Evolutionary conservation across 2,888 invertebrate species (phyloP), one percentile per base, ranked within the genome.

Genomic region (Epsilonema sp.): DNA sequence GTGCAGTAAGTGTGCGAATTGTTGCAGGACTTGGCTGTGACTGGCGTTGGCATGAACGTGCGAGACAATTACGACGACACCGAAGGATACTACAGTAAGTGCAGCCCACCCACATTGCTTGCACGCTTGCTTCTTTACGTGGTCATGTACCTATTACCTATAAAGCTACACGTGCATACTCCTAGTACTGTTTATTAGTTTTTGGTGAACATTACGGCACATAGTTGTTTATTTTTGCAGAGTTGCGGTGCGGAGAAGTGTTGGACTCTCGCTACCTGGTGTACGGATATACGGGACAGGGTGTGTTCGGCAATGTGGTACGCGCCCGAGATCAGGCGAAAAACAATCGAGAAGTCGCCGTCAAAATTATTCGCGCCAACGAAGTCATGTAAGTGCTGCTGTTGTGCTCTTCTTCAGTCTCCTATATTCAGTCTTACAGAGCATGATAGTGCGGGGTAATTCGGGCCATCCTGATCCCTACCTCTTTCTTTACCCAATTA

Each of bases 31-130:
- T n/a, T n/a, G n/a, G n/a, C n/a, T n/a, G n/a, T n/a, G n/a, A n/a
- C n/a, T n/a, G n/a, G n/a, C n/a, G n/a, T n/a, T n/a, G n/a, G n/a
- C n/a, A n/a, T n/a, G n/a, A 82, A 83, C 42, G 73, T 97, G 38
- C 89, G 84, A 0, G 97, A 99, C 66, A 97, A 97, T 66, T 99
- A 94, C 94, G 97, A 99, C 63, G 97, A 99, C 69, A 85, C 90
- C 0, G 97, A 99, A 69, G 97, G 97, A 37, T 99, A 99, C 66
- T 99, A 99, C 68, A 76, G 82, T 72, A 60, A 63, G 69, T 66
- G 36, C n/a, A n/a, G n/a, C n/a, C n/a, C n/a, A n/a, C n/a, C n/a
- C n/a, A n/a, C n/a, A n/a, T n/a, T n/a, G n/a, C n/a, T n/a, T n/a
- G n/a, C n/a, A n/a, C n/a, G n/a, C n/a, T n/a, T n/a, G 26, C 24